phyloP scores from a whole-genome alignment of 2,888 invertebrate genomes.

The Nemoura dubitans region DNA sequence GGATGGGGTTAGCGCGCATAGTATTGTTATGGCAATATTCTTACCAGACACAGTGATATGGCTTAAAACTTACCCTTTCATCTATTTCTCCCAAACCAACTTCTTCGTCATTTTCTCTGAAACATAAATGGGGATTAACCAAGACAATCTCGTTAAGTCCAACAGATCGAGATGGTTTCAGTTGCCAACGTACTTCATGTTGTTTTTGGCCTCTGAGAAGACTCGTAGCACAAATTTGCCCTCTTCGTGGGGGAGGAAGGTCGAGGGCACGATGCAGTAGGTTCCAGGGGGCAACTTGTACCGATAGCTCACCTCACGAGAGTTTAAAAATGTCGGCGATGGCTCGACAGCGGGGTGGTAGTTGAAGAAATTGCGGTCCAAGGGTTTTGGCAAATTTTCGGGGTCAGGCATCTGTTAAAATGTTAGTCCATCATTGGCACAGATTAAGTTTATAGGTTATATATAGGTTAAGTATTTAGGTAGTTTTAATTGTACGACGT shows the following conservation, averaged over 20 bases:
- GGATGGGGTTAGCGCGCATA: too few relatives aligned
- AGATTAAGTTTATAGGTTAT: background rate
- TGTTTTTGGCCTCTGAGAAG: conserved; percentile 61
- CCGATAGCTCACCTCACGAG: conserved; percentile 65
- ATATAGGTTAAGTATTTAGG: too few relatives aligned
- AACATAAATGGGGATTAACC: background rate
- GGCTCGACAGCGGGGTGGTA: conserved; percentile 62
- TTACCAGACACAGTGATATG: too few relatives aligned
- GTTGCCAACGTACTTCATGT: conserved; percentile 53
- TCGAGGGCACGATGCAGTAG: conserved; percentile 67
- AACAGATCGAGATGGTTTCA: background rate
- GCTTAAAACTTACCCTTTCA: background rate
- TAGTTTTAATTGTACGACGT: background rate
- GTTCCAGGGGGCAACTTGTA: conserved; percentile 65
- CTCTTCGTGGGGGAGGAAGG: conserved; percentile 65
- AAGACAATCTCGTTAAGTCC: background rate
- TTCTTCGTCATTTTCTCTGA: conserved; percentile 38
- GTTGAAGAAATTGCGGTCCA: conserved; percentile 64
- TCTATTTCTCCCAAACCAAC: conserved; percentile 22
- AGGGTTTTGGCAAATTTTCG: conserved; percentile 56
- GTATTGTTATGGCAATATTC: too few relatives aligned
- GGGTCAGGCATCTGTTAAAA: conserved; percentile 55
- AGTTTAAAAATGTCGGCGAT: conserved; percentile 65
- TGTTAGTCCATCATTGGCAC: background rate
- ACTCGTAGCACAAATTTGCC: conserved; percentile 67